phyloP scores from a whole-genome alignment of 2,113 vertebrate species.

The Taurulus bubalis region DNA sequence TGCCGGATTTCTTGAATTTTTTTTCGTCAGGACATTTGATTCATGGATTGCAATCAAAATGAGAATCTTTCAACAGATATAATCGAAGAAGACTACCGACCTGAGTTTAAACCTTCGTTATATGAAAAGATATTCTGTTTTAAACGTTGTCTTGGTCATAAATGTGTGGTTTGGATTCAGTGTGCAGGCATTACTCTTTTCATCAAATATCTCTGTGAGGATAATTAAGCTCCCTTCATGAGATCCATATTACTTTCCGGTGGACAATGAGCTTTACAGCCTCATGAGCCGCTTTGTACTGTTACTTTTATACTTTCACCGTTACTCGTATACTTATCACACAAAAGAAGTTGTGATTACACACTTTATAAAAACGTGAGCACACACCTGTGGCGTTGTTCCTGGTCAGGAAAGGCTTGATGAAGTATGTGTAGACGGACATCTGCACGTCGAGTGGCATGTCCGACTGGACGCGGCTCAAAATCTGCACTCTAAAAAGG shows the following conservation, averaged over 20 bases:
- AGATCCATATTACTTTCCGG: not conserved
- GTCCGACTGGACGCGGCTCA: slow-evolving; percentile 50
- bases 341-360: not conserved
- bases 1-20: no score
- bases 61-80: no score
- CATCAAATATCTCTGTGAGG: not conserved
- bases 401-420: slow-evolving; percentile 67
- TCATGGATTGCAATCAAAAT: no score
- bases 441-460: slow-evolving; percentile 42
- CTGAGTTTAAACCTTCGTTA: not conserved
- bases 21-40: no score
- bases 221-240: not conserved
- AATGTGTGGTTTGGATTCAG: not conserved
- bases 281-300: no score
- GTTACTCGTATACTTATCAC: not conserved
- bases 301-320: not conserved
- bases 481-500: slow-evolving; percentile 58
- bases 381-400: slow-evolving; percentile 69
- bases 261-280: not conserved
- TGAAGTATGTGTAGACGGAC: slow-evolving; percentile 70
- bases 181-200: not conserved
- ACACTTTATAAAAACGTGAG: not conserved
- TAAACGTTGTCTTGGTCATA: not conserved
- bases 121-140: not conserved
- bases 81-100: no score